Evolutionary conservation across 2,888 invertebrate species (phyloP), one percentile per base, ranked within the genome.

Genomic region (Pyralis farinalis): DNA sequence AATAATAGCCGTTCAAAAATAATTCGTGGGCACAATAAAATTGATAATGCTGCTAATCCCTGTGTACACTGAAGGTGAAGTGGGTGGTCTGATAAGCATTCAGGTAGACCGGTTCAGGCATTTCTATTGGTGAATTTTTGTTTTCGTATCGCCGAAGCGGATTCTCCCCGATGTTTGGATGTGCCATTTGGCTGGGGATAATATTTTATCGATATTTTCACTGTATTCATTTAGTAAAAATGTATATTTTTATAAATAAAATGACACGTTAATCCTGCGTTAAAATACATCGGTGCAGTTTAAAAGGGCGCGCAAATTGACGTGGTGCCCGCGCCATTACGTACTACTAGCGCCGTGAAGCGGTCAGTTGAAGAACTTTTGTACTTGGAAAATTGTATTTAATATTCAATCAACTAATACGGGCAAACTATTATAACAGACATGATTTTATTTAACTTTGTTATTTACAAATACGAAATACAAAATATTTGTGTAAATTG

Each of bases 21-120:
- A 58, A 71, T 81, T 77, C 69, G 69, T 68, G 65, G 52, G 61
- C 40, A 67, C 52, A 79, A 71, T 80, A 77, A 79, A 78, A 82
- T 76, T 82, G 85, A 85, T 85, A 84, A 82, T 77, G 58, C 58
- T 58, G 61, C 67, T 82, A 80, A 85, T 84, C 84, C 80, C 68
- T 86, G 71, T 86, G 85, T 82, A 67, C 84, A 81, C 55, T 77
- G 71, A 69, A 71, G 71, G 80, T 86, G 74, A 80, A 85, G 85
- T 85, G 85, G 75, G 66, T 69, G 63, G 44, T 53, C 62, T 58
- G 86, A 86, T 86, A 86, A 86, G 79, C 56, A 49, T 55, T 53
- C 66, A 75, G 68, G 70, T 72, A 71, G 60, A 74, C 66, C 48
- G 53, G 71, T 63, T 65, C 49, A 62, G 56, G 46, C 58, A 69